Percentiles rank a stretch among this genome's conserved stretches.
Conservation (phyloP, 2,888 invertebrate genomes). For the Eristalinus sepulchralis region DNA sequence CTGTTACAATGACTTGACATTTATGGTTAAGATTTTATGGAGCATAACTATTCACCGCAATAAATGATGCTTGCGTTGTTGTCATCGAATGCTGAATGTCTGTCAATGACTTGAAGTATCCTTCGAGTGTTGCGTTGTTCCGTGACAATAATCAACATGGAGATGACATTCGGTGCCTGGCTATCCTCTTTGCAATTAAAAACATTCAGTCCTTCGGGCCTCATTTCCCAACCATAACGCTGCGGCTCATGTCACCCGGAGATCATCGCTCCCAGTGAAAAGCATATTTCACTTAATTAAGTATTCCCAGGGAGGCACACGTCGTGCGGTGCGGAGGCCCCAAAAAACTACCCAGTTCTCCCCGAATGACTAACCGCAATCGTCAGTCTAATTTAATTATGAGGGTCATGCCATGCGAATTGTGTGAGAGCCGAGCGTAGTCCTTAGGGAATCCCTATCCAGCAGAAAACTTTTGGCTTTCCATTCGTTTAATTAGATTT, state of each 20-base stretch:
- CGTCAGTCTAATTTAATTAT: constrained; percentile 14
- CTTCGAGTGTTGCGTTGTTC: neutral
- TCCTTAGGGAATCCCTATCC: constrained; percentile 5
- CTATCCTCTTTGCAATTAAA: neutral
- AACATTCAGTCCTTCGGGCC: neutral
- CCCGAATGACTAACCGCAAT: neutral
- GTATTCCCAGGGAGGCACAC: neutral
- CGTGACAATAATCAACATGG: neutral
- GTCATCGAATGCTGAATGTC: neutral
- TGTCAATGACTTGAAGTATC: neutral
- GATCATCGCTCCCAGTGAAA: neutral
- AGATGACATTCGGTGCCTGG: neutral
- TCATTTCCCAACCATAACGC: neutral
- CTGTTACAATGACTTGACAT: neutral
- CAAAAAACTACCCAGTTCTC: neutral
- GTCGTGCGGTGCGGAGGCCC: neutral
- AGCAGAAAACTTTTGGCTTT: neutral
- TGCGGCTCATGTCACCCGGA: neutral
- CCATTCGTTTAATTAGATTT: constrained; percentile 13
- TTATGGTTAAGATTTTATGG: too few species aligned
- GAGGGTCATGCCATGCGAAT: neutral
- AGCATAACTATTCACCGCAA: too few species aligned
- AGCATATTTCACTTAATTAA: constrained; percentile 11
- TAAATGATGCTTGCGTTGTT: neutral
- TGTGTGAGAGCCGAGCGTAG: neutral